A percentile compares a stretch with the other conserved stretches of the same genome.
These are phyloP conservation scores for Heliangelus exortis DNA, from an alignment of 2,797 vertebrate species.

Conservation along the genomic window DNA sequence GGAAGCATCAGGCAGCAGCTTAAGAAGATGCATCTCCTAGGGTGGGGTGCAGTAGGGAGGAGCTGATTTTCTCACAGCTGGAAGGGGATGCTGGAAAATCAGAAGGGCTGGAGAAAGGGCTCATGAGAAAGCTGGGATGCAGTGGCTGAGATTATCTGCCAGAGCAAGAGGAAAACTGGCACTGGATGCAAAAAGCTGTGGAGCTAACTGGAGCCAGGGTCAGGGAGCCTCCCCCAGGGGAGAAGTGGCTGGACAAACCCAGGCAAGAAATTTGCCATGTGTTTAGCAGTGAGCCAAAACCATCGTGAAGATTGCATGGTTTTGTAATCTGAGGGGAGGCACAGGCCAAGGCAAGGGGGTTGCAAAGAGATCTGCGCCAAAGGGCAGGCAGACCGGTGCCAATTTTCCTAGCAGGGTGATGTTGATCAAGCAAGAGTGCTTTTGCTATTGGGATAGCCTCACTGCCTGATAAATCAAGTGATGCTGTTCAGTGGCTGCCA, in stretches of 20 bases:
- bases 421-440: background rate
- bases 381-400: background rate
- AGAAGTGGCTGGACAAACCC: background rate
- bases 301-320: background rate
- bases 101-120: background rate
- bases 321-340: background rate
- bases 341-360: background rate
- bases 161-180: background rate
- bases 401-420: background rate
- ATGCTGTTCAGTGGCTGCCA: background rate
- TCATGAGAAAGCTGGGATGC: background rate
- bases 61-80: background rate
- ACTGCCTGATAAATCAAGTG: background rate
- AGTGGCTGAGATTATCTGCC: background rate
- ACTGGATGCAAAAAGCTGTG: background rate
- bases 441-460: background rate
- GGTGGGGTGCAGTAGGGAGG: background rate
- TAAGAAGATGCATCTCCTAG: background rate
- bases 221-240: background rate
- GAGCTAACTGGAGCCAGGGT: background rate
- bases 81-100: conserved; percentile 33
- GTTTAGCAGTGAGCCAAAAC: background rate
- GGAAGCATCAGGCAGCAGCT: background rate
- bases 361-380: background rate
- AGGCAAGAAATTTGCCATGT: background rate